Percentiles rank a stretch among this genome's conserved stretches.
phyloP scores from a whole-genome alignment of 2,888 invertebrate genomes.

The Perizoma affinitatum region DNA sequence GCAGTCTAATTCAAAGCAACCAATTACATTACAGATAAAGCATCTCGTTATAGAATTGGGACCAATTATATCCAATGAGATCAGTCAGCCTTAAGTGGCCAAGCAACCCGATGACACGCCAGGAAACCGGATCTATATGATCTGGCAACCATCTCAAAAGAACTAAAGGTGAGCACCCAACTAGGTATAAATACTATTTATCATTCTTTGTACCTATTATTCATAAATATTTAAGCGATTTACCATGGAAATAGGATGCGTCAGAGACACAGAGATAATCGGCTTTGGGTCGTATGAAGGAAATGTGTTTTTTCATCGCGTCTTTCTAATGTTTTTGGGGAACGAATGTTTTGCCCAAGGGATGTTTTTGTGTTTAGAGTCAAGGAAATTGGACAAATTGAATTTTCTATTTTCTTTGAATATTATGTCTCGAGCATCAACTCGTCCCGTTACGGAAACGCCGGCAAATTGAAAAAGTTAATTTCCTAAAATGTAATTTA shows the following conservation, averaged over 20 bases:
- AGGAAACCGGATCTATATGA: too few relatives aligned
- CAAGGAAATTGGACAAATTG: conserved; percentile 58
- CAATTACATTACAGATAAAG: too few relatives aligned
- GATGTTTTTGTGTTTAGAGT: conserved; percentile 57
- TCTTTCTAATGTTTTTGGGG: conserved; percentile 57
- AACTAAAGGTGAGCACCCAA: background rate
- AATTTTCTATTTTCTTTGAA: conserved; percentile 59
- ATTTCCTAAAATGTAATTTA: conserved; percentile 31
- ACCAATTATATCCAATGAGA: too few relatives aligned
- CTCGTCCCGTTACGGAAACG: conserved; percentile 30
- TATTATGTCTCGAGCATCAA: conserved; percentile 40
- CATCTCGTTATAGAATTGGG: too few relatives aligned
- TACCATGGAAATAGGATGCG: conserved; percentile 37
- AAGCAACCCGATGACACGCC: too few relatives aligned
- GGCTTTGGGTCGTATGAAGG: conserved; percentile 47
- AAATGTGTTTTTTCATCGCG: conserved; percentile 53
- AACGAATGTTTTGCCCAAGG: conserved; percentile 51
- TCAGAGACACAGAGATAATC: conserved; percentile 52
- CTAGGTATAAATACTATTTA: conserved; percentile 18
- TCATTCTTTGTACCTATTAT: conserved; percentile 11
- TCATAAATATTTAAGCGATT: conserved; percentile 26
- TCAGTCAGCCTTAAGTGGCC: too few relatives aligned
- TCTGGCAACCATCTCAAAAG: too few relatives aligned
- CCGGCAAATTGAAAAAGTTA: conserved; percentile 42
- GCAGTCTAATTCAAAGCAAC: too few relatives aligned